Percentiles rank a stretch among this genome's conserved stretches.
Evolutionary conservation across 2,113 vertebrate genomes (phyloP).

Genomic region (Panurus biarmicus): DNA sequence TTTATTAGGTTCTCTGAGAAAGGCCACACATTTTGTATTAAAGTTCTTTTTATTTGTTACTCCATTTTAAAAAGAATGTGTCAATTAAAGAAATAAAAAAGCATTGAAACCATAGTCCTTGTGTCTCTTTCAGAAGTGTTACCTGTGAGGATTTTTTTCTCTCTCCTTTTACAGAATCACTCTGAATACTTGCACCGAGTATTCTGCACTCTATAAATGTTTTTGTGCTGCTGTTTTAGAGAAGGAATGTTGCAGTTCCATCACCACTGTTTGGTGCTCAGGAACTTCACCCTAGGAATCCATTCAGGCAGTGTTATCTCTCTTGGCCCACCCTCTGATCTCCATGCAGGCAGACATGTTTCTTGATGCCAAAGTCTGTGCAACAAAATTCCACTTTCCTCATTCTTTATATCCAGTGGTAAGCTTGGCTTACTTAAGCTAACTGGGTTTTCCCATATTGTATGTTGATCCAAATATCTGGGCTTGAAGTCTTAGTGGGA

Average conservation of each 20-base stretch:
- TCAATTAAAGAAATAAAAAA: slow-evolving; percentile 75
- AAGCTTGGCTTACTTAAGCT: slow-evolving; percentile 7
- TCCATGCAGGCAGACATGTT: background rate
- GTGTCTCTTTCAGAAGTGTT: slow-evolving; percentile 67
- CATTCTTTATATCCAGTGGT: background rate
- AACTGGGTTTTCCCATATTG: background rate
- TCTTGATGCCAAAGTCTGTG: background rate
- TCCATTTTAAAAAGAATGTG: background rate
- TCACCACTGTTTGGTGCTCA: slow-evolving; percentile 7
- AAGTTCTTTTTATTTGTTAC: background rate
- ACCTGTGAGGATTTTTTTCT: slow-evolving; percentile 70
- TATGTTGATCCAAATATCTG: background rate
- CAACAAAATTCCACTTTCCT: background rate
- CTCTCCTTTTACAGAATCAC: slow-evolving; percentile 42
- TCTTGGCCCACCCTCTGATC: background rate
- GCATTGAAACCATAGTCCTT: slow-evolving; percentile 73
- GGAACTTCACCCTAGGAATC: slow-evolving; percentile 15
- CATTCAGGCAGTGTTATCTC: background rate
- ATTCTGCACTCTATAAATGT: too few relatives aligned
- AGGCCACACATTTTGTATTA: background rate
- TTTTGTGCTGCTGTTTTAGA: slow-evolving; percentile 68
- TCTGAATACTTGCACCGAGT: too few relatives aligned
- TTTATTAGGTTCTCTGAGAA: background rate
- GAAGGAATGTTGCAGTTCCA: slow-evolving; percentile 73
- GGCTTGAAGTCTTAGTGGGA: slow-evolving; percentile 28